Evolutionary conservation across 2,888 invertebrate species (phyloP).

Genomic region (Polyommatus icarus): DNA sequence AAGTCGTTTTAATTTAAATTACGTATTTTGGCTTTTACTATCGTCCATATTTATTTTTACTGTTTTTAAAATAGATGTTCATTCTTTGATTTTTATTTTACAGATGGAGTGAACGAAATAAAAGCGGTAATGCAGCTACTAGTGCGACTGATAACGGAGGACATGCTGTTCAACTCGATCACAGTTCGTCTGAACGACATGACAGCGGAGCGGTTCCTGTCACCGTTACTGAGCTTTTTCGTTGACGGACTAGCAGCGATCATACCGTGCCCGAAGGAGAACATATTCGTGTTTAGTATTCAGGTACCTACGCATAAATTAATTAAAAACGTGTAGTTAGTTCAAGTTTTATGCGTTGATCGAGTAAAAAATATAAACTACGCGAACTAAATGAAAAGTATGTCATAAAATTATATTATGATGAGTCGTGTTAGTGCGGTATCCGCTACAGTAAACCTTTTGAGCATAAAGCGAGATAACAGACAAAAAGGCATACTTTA

Average conservation of each 20-base stretch:
- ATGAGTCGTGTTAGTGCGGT: too few species aligned
- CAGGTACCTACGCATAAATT: conserved; percentile 81
- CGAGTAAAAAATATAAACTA: too few species aligned
- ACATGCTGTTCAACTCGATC: conserved; percentile 96
- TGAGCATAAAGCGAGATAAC: too few species aligned
- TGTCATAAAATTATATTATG: too few species aligned
- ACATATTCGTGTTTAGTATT: conserved; percentile 95
- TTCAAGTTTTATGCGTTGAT: too few species aligned
- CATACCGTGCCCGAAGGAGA: conserved; percentile 94
- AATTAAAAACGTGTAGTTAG: not conserved
- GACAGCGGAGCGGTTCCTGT: conserved; percentile 95
- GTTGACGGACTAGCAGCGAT: conserved; percentile 95
- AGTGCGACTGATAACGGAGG: conserved; percentile 94
- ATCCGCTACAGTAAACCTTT: too few species aligned
- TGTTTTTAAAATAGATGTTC: not conserved
- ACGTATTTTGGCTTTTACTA: not conserved
- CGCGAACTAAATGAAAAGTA: too few species aligned
- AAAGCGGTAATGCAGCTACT: conserved; percentile 95
- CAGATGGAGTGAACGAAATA: conserved; percentile 95
- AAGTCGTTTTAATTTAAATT: not conserved
- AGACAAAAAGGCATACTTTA: too few species aligned
- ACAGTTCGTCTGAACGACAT: conserved; percentile 95
- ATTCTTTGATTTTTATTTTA: not conserved
- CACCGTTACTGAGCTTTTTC: conserved; percentile 92
- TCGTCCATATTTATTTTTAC: not conserved